phyloP scores from a whole-genome alignment of 1,140 invertebrate species.

The Bombus ignitus region DNA sequence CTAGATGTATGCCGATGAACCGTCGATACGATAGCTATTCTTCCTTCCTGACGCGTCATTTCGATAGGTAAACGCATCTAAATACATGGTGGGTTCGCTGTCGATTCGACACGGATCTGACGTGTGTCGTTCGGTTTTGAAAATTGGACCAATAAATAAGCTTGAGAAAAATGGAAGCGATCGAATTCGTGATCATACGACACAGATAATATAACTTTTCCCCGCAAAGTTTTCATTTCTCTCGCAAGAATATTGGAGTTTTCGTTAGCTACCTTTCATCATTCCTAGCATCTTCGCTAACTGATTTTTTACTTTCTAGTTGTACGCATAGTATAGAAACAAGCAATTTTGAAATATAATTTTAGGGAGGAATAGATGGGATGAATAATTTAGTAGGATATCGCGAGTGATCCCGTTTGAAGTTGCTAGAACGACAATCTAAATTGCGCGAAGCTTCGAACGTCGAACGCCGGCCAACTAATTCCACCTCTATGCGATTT shows the following conservation, averaged over 20 bases:
- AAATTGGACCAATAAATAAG: neutral
- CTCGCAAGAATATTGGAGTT: no score
- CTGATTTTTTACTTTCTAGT: no score
- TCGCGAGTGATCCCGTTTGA: neutral
- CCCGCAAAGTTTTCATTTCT: no score
- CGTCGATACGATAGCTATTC: constrained; percentile 56
- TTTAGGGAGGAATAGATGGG: neutral
- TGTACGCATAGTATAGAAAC: no score
- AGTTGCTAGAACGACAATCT: neutral
- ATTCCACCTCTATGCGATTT: neutral
- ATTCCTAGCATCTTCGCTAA: no score
- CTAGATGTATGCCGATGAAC: constrained; percentile 79
- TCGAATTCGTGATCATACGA: no score
- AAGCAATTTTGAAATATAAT: neutral
- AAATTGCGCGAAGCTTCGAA: neutral
- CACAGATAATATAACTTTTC: no score
- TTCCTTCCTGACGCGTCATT: neutral
- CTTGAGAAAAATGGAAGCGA: neutral
- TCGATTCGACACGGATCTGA: neutral
- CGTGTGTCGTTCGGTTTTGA: neutral
- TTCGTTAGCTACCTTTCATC: no score
- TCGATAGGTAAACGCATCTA: neutral
- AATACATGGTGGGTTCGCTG: neutral
- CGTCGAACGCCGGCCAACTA: neutral
- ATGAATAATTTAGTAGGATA: neutral